Conservation (phyloP, 2,888 invertebrate genomes). For the Ectemnius continuus region DNA sequence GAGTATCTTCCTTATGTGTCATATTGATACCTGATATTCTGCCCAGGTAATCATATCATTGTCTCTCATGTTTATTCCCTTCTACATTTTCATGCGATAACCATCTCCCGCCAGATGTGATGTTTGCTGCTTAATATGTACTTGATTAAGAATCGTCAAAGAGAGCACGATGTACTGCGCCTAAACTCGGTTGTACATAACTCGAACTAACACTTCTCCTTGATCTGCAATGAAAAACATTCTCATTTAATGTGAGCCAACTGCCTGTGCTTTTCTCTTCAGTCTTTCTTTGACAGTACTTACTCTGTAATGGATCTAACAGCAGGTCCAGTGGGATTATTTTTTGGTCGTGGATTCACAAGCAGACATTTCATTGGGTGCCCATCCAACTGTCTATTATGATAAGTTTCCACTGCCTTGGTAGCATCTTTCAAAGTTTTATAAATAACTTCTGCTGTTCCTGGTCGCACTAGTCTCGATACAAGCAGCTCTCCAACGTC, state of each 20-base stretch:
- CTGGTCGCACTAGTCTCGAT: conserved; percentile 90
- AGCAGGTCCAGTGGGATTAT: conserved; percentile 80
- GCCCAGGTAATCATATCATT: not conserved
- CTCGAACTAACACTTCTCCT: conserved; percentile 72
- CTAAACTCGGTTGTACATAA: conserved; percentile 75
- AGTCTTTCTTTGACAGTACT: conserved; percentile 38
- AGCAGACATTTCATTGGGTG: conserved; percentile 95
- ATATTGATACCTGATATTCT: not conserved
- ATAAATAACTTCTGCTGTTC: conserved; percentile 95
- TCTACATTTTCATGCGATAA: conserved; percentile 37
- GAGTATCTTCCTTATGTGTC: conserved; percentile 13
- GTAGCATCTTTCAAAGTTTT: conserved; percentile 91
- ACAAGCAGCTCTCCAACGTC: conserved; percentile 93
- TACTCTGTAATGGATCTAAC: conserved; percentile 74
- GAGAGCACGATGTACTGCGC: conserved; percentile 75
- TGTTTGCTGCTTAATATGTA: conserved; percentile 15
- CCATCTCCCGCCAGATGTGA: conserved; percentile 23
- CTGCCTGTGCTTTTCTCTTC: not conserved
- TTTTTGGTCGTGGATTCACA: conserved; percentile 86
- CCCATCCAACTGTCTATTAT: conserved; percentile 95
- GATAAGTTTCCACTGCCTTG: conserved; percentile 94
- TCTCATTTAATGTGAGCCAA: conserved; percentile 3
- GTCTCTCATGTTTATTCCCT: conserved; percentile 2
- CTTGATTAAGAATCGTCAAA: conserved; percentile 70
- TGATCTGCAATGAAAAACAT: conserved; percentile 59